These are phyloP conservation scores for Troides aeacus DNA, from an alignment of 2,888 invertebrate species.

Conservation along the genomic window DNA sequence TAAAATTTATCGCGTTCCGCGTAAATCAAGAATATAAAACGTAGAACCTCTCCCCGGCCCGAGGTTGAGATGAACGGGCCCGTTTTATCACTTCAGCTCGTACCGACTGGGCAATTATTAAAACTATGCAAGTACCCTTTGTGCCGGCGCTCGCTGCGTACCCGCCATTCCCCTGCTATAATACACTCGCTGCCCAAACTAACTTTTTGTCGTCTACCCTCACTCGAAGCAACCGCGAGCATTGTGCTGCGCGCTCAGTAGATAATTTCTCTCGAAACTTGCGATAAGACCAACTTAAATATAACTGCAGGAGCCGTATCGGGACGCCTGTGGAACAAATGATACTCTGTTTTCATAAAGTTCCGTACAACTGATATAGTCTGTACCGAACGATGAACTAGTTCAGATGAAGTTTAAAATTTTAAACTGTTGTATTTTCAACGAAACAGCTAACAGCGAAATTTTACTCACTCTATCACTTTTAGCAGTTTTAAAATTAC, in stretches of 20 bases:
- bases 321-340: not conserved
- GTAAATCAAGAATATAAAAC: slow-evolving; percentile 59
- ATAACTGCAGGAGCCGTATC: not conserved
- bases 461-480: no score
- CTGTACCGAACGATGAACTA: no score
- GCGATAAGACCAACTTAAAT: slow-evolving; percentile 14
- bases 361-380: no score
- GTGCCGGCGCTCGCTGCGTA: slow-evolving; percentile 27
- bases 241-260: slow-evolving; percentile 12
- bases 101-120: slow-evolving; percentile 36
- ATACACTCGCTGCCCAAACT: slow-evolving; percentile 4
- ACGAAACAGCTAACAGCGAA: no score
- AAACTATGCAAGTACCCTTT: slow-evolving; percentile 32
- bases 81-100: slow-evolving; percentile 41
- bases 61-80: slow-evolving; percentile 41
- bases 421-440: no score
- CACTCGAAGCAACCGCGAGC: slow-evolving; percentile 9
- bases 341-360: no score
- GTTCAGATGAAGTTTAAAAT: no score
- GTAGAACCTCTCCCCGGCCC: slow-evolving; percentile 34
- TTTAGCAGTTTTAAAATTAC: no score
- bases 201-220: slow-evolving; percentile 20
- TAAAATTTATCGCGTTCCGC: slow-evolving; percentile 54
- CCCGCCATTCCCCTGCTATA: slow-evolving; percentile 16
- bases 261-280: slow-evolving; percentile 12